Evolutionary conservation across 2,797 vertebrate genomes (phyloP).

Genomic region (Malurus leucopterus): DNA sequence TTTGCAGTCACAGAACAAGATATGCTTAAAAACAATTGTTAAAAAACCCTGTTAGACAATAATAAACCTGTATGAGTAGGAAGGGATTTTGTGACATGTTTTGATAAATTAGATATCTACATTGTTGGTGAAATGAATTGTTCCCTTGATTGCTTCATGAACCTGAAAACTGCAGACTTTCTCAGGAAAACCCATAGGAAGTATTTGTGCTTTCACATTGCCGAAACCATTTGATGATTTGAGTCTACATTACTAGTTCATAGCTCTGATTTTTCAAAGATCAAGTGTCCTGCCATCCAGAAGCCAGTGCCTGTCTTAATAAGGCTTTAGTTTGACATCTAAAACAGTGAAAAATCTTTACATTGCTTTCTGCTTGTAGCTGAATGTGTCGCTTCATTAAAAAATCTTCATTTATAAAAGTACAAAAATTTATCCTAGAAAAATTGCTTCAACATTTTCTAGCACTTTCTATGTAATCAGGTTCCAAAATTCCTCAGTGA

Average conservation of each 20-base stretch:
- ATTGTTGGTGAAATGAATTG: background rate
- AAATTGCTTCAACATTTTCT: constrained; percentile 26
- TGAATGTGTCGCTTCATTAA: background rate
- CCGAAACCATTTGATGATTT: background rate
- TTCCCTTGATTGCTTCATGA: background rate
- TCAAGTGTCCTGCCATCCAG: background rate
- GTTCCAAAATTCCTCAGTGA: constrained; percentile 1
- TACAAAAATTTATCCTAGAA: background rate
- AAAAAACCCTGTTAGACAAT: background rate
- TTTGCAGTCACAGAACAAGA: background rate
- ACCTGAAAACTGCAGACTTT: background rate
- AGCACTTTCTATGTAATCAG: background rate
- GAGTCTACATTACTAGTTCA: background rate
- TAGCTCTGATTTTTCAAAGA: background rate
- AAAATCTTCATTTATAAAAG: background rate
- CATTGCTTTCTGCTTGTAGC: background rate
- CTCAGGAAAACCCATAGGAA: background rate
- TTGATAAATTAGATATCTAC: background rate
- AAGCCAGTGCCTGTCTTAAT: background rate
- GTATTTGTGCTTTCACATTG: background rate
- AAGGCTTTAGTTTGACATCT: background rate
- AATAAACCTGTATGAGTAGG: background rate
- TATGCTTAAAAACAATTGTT: background rate
- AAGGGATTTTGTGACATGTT: background rate
- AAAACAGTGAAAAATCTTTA: constrained; percentile 9